Conservation (phyloP, 2,888 invertebrate genomes). For the Latrodectus hesperus region DNA sequence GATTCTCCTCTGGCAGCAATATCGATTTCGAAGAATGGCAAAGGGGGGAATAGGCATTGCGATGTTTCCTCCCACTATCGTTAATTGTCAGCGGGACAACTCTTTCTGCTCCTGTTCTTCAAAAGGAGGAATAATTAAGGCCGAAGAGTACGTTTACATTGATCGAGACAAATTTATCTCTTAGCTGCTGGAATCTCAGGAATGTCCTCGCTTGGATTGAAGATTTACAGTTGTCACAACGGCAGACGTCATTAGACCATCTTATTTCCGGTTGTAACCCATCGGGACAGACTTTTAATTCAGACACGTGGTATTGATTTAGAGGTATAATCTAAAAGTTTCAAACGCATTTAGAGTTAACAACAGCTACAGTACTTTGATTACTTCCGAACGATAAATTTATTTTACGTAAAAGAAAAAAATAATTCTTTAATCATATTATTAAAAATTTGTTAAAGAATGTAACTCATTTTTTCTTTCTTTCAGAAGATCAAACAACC, state of each 20-base stretch:
- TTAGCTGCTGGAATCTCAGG: conserved; percentile 17
- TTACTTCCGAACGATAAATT: too few species aligned
- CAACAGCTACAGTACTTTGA: too few species aligned
- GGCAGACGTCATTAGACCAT: conserved; percentile 42
- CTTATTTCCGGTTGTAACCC: conserved; percentile 30
- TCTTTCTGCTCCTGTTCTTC: conserved; percentile 39
- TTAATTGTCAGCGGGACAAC: conserved; percentile 60
- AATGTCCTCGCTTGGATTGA: conserved; percentile 25
- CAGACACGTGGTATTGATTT: too few species aligned
- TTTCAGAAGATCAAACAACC: too few species aligned
- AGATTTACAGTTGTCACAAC: conserved; percentile 35
- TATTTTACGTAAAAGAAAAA: too few species aligned
- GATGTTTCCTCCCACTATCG: conserved; percentile 35
- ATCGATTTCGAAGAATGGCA: conserved; percentile 48
- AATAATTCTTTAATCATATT: too few species aligned
- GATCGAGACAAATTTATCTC: conserved; percentile 53
- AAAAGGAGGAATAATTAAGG: conserved; percentile 62
- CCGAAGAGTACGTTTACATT: conserved; percentile 48
- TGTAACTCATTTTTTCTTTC: too few species aligned
- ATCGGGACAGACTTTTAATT: background rate
- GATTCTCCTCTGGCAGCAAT: conserved; percentile 39
- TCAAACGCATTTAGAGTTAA: background rate
- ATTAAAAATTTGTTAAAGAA: too few species aligned
- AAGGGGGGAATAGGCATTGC: conserved; percentile 13
- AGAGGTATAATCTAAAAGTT: background rate